Evolutionary conservation across 2,797 vertebrate genomes (phyloP).

Genomic region (Brachyalestes nurse): DNA sequence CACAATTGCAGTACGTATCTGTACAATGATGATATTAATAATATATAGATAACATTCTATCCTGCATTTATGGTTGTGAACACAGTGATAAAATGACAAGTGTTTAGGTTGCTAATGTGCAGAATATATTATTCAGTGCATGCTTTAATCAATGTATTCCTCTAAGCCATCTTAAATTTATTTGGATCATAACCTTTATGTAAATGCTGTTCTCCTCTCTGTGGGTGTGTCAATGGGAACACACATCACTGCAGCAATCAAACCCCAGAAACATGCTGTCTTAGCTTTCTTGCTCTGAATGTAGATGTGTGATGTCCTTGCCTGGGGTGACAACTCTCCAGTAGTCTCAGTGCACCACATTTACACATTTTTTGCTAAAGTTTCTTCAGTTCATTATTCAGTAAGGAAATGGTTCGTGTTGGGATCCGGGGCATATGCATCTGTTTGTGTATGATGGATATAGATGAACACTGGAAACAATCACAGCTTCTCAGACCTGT

Average conservation of each 20-base stretch:
- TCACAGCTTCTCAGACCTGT: background rate
- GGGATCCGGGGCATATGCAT: too few relatives aligned
- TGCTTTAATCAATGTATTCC: background rate
- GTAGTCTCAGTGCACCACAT: background rate
- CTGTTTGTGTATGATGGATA: background rate
- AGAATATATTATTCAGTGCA: too few relatives aligned
- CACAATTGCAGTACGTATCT: too few relatives aligned
- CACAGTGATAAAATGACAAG: too few relatives aligned
- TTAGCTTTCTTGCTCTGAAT: background rate
- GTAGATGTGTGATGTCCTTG: conserved; percentile 16
- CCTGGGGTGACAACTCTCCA: background rate
- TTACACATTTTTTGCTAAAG: background rate
- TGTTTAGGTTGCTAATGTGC: too few relatives aligned
- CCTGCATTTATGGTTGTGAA: too few relatives aligned
- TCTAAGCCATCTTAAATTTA: background rate
- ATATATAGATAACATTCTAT: too few relatives aligned
- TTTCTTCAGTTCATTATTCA: background rate
- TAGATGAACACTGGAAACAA: background rate
- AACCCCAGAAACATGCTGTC: background rate
- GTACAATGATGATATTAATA: too few relatives aligned
- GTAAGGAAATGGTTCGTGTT: too few relatives aligned
- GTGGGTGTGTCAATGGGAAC: background rate
- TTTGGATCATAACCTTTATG: background rate
- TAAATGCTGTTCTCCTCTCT: background rate
- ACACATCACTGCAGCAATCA: background rate